Conservation (phyloP, 2,888 invertebrate species). For the Ganaspis brasiliensis region DNA sequence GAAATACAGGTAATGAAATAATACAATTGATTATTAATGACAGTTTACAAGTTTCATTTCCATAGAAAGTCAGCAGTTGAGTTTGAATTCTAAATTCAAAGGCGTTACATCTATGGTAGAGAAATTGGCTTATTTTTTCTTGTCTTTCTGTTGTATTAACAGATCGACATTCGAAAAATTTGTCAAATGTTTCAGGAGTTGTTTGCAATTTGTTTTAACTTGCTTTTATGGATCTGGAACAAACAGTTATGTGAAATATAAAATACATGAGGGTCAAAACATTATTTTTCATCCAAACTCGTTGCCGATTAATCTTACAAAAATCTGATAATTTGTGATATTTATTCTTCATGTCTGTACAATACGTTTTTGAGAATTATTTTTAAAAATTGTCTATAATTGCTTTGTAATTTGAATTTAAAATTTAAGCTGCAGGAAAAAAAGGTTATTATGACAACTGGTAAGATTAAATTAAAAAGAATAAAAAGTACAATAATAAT, state of each 20-base stretch:
- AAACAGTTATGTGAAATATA: slow-evolving; percentile 57
- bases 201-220: slow-evolving; percentile 55
- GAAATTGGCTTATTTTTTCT: slow-evolving; percentile 61
- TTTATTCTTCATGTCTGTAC: too few relatives aligned
- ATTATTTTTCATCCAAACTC: background rate
- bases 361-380: too few relatives aligned
- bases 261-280: background rate
- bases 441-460: too few relatives aligned
- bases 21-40: slow-evolving; percentile 11
- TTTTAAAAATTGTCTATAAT: too few relatives aligned
- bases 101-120: slow-evolving; percentile 76
- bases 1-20: slow-evolving; percentile 85
- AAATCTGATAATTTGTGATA: too few relatives aligned
- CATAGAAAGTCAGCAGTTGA: slow-evolving; percentile 74
- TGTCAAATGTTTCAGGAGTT: slow-evolving; percentile 67
- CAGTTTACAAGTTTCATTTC: slow-evolving; percentile 37
- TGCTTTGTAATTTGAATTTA: too few relatives aligned
- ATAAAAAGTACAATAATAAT: too few relatives aligned
- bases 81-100: slow-evolving; percentile 59
- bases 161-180: slow-evolving; percentile 50
- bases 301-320: too few relatives aligned
- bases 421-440: too few relatives aligned
- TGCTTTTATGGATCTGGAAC: slow-evolving; percentile 65
- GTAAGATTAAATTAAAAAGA: too few relatives aligned
- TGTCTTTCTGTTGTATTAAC: slow-evolving; percentile 67